phyloP scores from a whole-genome alignment of 2,797 vertebrate species.

The Platyrinchus mystaceus region DNA sequence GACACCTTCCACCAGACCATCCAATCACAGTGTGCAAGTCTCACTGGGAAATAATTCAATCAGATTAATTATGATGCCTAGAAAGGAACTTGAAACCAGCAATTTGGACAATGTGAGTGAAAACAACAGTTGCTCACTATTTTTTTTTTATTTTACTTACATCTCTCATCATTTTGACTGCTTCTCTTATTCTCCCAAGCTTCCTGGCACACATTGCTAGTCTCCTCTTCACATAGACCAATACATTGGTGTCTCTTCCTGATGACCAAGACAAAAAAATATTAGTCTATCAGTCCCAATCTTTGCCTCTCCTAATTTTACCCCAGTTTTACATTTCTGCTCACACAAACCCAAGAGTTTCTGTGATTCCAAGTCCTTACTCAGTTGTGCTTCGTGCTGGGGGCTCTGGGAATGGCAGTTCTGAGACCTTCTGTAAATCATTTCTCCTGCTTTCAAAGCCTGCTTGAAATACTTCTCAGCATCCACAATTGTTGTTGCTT shows the following conservation, averaged over 20 bases:
- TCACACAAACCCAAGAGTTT: background rate
- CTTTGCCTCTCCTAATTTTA: background rate
- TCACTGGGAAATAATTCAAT: background rate
- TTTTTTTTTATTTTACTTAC: constrained; percentile 79
- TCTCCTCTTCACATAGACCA: constrained; percentile 96
- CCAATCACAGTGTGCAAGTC: background rate
- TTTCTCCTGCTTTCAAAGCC: constrained; percentile 90
- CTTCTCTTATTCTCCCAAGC: constrained; percentile 94
- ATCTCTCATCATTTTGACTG: constrained; percentile 99
- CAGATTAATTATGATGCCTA: background rate
- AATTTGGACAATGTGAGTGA: background rate
- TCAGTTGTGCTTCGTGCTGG: constrained; percentile 82
- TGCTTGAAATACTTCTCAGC: constrained; percentile 96
- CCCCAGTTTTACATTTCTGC: background rate
- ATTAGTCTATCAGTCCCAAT: background rate
- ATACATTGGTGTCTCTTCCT: constrained; percentile 96
- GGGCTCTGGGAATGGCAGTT: constrained; percentile 79
- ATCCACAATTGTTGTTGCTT: constrained; percentile 96
- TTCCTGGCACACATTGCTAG: constrained; percentile 98
- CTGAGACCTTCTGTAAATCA: constrained; percentile 80
- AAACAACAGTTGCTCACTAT: background rate
- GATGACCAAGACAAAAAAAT: constrained; percentile 36
- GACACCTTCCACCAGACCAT: background rate
- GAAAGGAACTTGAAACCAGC: background rate
- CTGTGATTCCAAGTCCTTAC: constrained; percentile 66